Base-by-base conservation (phyloP, 2,113 vertebrate species). In the Cinclus mexicanus region DNA sequence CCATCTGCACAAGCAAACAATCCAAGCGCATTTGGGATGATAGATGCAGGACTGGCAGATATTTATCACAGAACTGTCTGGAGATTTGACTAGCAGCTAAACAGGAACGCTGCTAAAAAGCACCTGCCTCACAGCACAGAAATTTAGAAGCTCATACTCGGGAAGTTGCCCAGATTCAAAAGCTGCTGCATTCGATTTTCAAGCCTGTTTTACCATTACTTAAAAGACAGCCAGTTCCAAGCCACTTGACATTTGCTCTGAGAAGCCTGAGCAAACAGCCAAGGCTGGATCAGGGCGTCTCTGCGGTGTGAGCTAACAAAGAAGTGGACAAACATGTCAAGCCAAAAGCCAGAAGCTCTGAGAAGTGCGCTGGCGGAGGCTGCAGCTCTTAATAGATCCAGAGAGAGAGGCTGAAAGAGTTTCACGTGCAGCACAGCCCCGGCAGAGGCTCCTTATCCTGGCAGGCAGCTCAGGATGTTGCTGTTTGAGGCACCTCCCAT, bases 241-340 rank as follows among this genome's bases (percentile, higher is more conserved):
- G 65, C 50, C 65, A 59, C 55, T 80, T 88, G 92, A 76, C 71
- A 90, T 90, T 95, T 95, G 55, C 68, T 65, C 46, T 69, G 61
- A 46, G 60, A 95, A 88, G 88, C 75, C 79, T 50, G 71, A 96
- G 83, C 88, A 93, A 95, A 86, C 71, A 91, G 81, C 44, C 67
- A 49, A 53, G 91, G 71, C 88, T 49, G 79, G 59, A 29, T 70
- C 33, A 18, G 37, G 50, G 25, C 22, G 13, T 79, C 84, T 79
- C 67, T 41, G 56, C 26, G 16, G 16, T 1, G 14, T 56, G 70
- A 63, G n/a, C 78, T 80, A 71, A 92, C 79, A 86, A 72, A 93
- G 87, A 39, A 71, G 80, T 57, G 75, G 75, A 76, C 78, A 94
- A 90, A 88, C 35, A 69, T 16, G 37, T 77, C 87, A 79, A 82